Base-by-base conservation (phyloP, 2,113 vertebrate species). In the Amphiprion percula region DNA sequence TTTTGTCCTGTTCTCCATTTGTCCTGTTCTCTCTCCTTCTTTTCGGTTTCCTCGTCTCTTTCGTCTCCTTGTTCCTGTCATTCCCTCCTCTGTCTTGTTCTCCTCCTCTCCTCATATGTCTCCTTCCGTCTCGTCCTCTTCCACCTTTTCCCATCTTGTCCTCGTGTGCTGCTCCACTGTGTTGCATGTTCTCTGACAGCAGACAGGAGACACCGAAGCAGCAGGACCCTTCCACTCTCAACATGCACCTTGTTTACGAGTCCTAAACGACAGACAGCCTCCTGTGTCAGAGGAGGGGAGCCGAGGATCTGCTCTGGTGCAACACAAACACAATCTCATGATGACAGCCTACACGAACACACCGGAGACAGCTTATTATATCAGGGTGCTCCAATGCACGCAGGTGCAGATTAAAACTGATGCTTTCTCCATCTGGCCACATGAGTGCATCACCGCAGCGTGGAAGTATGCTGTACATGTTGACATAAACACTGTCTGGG, bases 171-270 rank as follows among this genome's bases (percentile, higher is more conserved):
- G 41, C 72, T 74, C 71, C 15, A 1, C 53, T 53, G 65, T 56
- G 47, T 47, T 28, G 50, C 47, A 9, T 68, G 54, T 73, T 79
- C 24, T 68, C 59, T 87, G 83, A 89, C 83, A 88, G 81, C 79
- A 87, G 68, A 69, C 71, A 73, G 70, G 81, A 90, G 82, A 83
- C 88, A 86, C 76, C 87, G 78, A 82, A 92, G 84, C 90, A 85
- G 81, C 85, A 83, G 85, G 87, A 87, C 83, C 76, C 81, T 77
- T 64, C 64, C 16, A 76, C 73, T 87, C 71, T 46, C 62, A 49
- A 64, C 79, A 65, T 58, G 74, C 85, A 54, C 76, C 84, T 87
- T 88, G 77, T 91, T 89, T 83, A 85, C 58, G 60, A 77, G 71
- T 77, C 72, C 67, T 87, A 82, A 90, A 85, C 60, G 74, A 69